Percentiles rank a stretch among this genome's conserved stretches.
These are phyloP conservation scores for Magallana gigas DNA, from an alignment of 1,140 invertebrate genomes.

Conservation along the genomic window DNA sequence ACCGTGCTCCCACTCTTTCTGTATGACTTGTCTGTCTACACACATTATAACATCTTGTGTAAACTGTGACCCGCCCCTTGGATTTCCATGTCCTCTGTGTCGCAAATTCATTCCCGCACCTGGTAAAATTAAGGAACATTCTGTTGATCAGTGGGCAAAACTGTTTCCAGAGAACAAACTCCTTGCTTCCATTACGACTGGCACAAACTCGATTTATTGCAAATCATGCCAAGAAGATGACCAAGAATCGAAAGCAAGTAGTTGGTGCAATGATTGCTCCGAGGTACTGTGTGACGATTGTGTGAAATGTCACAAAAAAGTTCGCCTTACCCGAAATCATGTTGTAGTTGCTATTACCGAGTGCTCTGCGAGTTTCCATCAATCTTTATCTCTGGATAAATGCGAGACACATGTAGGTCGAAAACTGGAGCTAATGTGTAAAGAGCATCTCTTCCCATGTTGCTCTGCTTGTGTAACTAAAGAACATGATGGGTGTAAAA, in stretches of 20 bases:
- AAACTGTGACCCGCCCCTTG: neutral
- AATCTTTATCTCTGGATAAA: neutral
- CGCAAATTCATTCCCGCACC: neutral
- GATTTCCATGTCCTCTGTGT: constrained; percentile 12
- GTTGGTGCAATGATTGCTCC: neutral
- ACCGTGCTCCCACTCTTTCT: neutral
- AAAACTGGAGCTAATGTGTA: neutral
- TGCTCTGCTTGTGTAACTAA: neutral
- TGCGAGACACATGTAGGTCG: neutral
- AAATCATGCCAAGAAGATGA: neutral
- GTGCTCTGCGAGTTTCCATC: neutral
- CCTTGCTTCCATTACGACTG: neutral
- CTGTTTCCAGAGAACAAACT: neutral
- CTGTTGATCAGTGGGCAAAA: neutral
- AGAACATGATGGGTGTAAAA: neutral
- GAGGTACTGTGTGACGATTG: neutral
- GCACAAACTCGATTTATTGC: neutral
- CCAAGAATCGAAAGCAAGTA: neutral
- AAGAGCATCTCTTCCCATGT: neutral
- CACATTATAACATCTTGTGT: neutral
- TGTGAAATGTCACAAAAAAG: neutral
- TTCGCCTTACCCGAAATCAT: neutral
- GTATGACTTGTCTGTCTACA: neutral
- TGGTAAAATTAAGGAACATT: neutral
- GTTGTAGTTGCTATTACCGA: neutral